phyloP scores from a whole-genome alignment of 2,888 invertebrate genomes.

The Carabus problematicus region DNA sequence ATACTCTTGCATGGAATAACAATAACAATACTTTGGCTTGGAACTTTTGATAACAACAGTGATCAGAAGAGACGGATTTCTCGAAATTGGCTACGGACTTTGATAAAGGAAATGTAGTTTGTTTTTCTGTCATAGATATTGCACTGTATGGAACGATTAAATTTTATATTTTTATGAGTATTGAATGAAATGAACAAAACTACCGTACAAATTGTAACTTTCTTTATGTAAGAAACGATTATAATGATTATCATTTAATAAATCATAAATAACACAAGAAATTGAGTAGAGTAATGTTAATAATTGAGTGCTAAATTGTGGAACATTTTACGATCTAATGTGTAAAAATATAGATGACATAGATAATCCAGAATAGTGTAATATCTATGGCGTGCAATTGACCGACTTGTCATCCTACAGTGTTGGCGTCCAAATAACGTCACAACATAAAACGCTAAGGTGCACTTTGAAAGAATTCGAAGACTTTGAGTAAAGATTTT shows the following conservation, averaged over 20 bases:
- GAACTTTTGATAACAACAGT: conserved; percentile 40
- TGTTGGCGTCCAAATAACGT: not conserved
- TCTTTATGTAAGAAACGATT: too few relatives aligned
- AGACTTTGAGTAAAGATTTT: conserved; percentile 27
- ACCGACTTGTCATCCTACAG: conserved; percentile 2
- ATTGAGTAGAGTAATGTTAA: too few relatives aligned
- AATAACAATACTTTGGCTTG: conserved; percentile 38
- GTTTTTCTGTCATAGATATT: not conserved
- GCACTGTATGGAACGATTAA: too few relatives aligned
- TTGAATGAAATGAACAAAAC: too few relatives aligned
- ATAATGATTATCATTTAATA: too few relatives aligned
- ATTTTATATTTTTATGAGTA: too few relatives aligned
- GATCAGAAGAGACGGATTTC: conserved; percentile 37
- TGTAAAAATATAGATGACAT: too few relatives aligned
- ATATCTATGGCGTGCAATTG: conserved; percentile 3
- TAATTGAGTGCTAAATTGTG: too few relatives aligned
- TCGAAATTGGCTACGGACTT: conserved; percentile 36
- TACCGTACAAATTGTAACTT: too few relatives aligned
- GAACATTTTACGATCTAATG: too few relatives aligned
- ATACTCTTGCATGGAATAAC: conserved; percentile 40
- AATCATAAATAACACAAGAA: too few relatives aligned
- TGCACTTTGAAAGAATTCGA: conserved; percentile 19
- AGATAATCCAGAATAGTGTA: not conserved
- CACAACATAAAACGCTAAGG: not conserved
- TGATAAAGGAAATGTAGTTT: conserved; percentile 37